A percentile compares a stretch with the other conserved stretches of the same genome.
These are phyloP conservation scores for Eretmochelys imbricata DNA, from an alignment of 2,113 vertebrate species.

Conservation along the genomic window DNA sequence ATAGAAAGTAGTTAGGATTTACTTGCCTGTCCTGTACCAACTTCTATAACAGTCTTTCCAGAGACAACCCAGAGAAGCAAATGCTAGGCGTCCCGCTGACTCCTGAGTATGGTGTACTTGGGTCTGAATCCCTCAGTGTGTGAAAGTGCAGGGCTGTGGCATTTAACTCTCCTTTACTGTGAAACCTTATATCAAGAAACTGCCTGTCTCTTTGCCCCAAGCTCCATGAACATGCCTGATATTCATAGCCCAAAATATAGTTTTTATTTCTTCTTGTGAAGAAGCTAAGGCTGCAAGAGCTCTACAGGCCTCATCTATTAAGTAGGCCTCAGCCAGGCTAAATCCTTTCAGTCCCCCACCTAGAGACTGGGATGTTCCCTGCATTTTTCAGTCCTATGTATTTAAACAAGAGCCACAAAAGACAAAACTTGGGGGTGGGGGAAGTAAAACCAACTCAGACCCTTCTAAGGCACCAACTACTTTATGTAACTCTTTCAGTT, in stretches of 20 bases:
- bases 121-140: background rate
- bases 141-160: background rate
- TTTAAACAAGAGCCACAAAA: background rate
- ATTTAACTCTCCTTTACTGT: background rate
- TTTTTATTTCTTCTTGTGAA: background rate
- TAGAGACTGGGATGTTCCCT: background rate
- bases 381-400: background rate
- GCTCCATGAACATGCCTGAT: background rate
- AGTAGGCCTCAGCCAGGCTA: conserved; percentile 55
- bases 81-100: background rate
- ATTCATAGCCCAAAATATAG: background rate
- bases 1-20: background rate
- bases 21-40: background rate
- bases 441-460: rapidly evolving
- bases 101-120: background rate
- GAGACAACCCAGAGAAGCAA: background rate
- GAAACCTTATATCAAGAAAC: background rate
- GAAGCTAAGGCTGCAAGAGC: background rate
- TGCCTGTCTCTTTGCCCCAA: background rate
- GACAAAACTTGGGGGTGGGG: background rate
- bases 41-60: background rate
- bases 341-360: background rate
- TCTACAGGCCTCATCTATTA: conserved; percentile 40
- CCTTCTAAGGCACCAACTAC: rapidly evolving
- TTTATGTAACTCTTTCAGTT: background rate